A percentile compares a stretch with the other conserved stretches of the same genome.
These are phyloP conservation scores for Bufo bufo DNA, from an alignment of 2,113 vertebrate species.

Conservation along the genomic window DNA sequence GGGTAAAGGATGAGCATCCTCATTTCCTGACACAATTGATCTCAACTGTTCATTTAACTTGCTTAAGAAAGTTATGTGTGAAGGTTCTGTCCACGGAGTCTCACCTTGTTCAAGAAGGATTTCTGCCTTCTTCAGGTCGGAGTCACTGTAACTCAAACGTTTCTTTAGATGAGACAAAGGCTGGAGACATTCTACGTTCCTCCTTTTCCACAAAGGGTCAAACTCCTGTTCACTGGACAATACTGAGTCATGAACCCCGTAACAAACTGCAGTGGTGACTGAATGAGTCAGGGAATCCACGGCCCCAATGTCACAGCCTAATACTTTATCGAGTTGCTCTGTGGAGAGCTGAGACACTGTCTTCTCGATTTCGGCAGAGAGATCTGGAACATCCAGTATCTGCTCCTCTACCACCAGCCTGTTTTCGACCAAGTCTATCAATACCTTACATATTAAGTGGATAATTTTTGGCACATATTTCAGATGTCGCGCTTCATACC, in stretches of 20 bases:
- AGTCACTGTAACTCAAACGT: conserved; percentile 89
- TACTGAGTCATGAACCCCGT: conserved; percentile 65
- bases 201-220: conserved; percentile 79
- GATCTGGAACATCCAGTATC: conserved; percentile 76
- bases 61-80: conserved; percentile 64
- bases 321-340: conserved; percentile 78
- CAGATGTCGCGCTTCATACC: conserved; percentile 92
- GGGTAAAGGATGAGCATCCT: conserved; percentile 48
- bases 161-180: conserved; percentile 72
- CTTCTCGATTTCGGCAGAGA: conserved; percentile 88
- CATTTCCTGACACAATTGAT: conserved; percentile 43
- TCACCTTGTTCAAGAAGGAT: conserved; percentile 74
- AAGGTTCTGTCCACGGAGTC: conserved; percentile 72
- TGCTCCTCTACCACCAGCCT: conserved; percentile 77
- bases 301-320: conserved; percentile 75
- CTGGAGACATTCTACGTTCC: conserved; percentile 70
- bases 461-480: conserved; percentile 92
- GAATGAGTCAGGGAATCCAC: conserved; percentile 62
- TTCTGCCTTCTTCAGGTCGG: conserved; percentile 78
- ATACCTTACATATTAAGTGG: conserved; percentile 84
- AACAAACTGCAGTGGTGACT: conserved; percentile 49
- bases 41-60: conserved; percentile 67
- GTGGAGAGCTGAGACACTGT: conserved; percentile 85
- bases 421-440: conserved; percentile 87
- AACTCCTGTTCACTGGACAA: conserved; percentile 73